These are phyloP conservation scores for Rhopalosiphum nymphaeae DNA, from an alignment of 2,888 invertebrate species.

Conservation along the genomic window DNA sequence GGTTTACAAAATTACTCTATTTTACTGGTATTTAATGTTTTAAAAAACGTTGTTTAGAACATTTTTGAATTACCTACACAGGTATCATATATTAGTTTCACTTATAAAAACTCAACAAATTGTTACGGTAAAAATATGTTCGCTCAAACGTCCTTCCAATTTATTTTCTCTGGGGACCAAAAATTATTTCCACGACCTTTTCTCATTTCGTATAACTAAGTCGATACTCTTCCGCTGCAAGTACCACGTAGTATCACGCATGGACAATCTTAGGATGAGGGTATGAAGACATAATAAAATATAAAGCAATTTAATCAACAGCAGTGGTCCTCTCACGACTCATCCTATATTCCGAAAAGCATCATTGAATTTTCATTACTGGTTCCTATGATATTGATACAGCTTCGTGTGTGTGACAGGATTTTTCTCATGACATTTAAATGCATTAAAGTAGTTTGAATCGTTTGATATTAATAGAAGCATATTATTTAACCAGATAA, in stretches of 20 bases:
- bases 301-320: conserved; percentile 13
- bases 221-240: not conserved
- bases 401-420: not conserved
- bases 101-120: not conserved
- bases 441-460: not conserved
- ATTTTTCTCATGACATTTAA: not conserved
- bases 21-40: not conserved
- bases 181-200: not conserved
- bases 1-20: not conserved
- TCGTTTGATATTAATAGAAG: not conserved
- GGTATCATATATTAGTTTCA: not conserved
- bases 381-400: not conserved
- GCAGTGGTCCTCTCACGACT: not conserved
- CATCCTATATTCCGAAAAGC: not conserved
- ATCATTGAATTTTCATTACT: not conserved
- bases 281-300: not conserved
- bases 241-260: not conserved
- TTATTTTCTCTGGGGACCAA: not conserved
- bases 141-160: not conserved
- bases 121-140: not conserved
- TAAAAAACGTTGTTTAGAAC: not conserved
- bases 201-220: not conserved
- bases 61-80: not conserved
- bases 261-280: not conserved
- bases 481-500: not conserved